Conservation (phyloP, 2,113 vertebrate genomes). For the Crotophaga sulcirostris region DNA sequence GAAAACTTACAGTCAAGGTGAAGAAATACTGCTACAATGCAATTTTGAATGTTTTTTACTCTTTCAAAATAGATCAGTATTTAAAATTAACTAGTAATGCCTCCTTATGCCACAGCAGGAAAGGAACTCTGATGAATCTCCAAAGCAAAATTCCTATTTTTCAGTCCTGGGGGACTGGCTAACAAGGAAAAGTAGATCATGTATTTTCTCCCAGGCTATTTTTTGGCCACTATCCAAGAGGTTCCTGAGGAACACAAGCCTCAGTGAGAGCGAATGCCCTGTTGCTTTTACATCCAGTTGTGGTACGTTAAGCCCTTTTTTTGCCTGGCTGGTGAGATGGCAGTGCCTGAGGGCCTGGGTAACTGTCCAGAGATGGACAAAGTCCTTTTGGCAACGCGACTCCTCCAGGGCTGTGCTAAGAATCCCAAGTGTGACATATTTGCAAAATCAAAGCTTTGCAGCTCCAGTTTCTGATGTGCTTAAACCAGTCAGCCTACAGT, state of each 20-base stretch:
- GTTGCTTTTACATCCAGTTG: background rate
- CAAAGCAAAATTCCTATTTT: background rate
- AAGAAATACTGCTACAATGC: background rate
- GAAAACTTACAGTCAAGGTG: background rate
- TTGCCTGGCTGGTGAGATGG: background rate
- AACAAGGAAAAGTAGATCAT: background rate
- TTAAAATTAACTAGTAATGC: background rate
- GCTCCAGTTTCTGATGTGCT: background rate
- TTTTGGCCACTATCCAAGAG: background rate
- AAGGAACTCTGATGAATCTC: background rate
- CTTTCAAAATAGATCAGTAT: background rate
- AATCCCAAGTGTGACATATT: background rate
- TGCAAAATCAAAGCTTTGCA: background rate
- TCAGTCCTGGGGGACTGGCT: background rate
- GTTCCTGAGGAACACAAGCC: background rate
- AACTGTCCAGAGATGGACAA: background rate
- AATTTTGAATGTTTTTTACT: background rate
- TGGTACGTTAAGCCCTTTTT: fast-evolving
- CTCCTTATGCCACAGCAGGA: background rate
- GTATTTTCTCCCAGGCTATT: background rate
- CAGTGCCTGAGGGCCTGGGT: fast-evolving
- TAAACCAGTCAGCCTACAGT: background rate
- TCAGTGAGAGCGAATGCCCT: fast-evolving
- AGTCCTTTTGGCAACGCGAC: fast-evolving
- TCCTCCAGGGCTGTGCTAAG: background rate